Evolutionary conservation across 1,140 invertebrate species (phyloP).

Genomic region (Tenebrio molitor): DNA sequence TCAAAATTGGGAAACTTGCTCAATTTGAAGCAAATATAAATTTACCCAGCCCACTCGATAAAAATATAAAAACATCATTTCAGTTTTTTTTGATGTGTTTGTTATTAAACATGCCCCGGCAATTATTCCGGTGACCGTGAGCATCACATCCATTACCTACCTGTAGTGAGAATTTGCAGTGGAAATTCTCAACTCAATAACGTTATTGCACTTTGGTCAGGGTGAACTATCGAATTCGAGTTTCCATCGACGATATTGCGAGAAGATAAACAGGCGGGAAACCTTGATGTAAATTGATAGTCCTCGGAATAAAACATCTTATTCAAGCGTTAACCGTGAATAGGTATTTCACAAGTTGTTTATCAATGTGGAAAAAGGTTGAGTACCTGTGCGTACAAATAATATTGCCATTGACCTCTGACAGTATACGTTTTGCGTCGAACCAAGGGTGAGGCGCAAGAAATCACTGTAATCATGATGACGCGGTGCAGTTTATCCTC

Average conservation of each 20-base stretch:
- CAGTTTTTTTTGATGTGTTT: not conserved
- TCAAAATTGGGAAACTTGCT: not conserved
- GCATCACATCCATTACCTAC: too few species aligned
- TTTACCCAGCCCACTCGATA: not conserved
- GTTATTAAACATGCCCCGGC: too few species aligned
- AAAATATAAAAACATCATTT: not conserved
- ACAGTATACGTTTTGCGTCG: not conserved
- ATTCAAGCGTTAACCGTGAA: conserved; percentile 14
- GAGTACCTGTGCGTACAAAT: conserved; percentile 5
- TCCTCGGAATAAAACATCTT: conserved; percentile 21
- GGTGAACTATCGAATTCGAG: too few species aligned
- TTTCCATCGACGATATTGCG: too few species aligned
- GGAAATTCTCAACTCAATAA: too few species aligned
- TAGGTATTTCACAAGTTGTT: conserved; percentile 7
- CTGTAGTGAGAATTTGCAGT: too few species aligned
- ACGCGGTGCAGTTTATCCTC: too few species aligned
- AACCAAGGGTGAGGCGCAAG: too few species aligned
- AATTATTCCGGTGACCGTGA: too few species aligned
- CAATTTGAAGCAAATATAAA: not conserved
- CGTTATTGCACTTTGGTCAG: too few species aligned
- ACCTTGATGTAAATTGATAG: conserved; percentile 16
- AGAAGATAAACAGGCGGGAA: too few species aligned
- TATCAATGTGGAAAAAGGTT: conserved; percentile 25
- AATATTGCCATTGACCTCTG: conserved; percentile 8
- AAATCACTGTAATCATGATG: too few species aligned